Evolutionary conservation across 2,797 vertebrate species (phyloP).

Genomic region (Etheostoma perlongum): DNA sequence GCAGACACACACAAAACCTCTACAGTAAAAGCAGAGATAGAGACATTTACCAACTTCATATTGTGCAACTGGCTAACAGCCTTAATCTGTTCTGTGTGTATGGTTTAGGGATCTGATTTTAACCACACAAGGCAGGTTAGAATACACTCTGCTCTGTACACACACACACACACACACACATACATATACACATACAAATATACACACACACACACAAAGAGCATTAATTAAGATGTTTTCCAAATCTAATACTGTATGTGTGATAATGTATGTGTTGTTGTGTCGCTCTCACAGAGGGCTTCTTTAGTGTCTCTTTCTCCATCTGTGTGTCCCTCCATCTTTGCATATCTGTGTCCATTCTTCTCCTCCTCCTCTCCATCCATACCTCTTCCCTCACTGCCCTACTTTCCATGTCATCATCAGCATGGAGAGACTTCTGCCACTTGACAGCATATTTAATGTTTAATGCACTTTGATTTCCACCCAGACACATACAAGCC

Average conservation of each 20-base stretch:
- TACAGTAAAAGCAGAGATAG: conserved; percentile 17
- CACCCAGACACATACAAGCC: conserved; percentile 76
- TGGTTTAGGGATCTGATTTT: conserved; percentile 42
- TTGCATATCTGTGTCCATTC: conserved; percentile 67
- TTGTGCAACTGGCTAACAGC: conserved; percentile 19
- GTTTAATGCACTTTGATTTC: conserved; percentile 90
- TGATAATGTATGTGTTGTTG: conserved; percentile 36
- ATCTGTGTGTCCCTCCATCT: conserved; percentile 56
- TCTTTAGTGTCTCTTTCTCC: conserved; percentile 22
- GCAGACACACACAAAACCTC: conserved; percentile 16
- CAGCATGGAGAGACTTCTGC: conserved; percentile 78
- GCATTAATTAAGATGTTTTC: conserved; percentile 47
- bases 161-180: conserved; percentile 23
- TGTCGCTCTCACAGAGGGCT: conserved; percentile 28
- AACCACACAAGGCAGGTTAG: conserved; percentile 38
- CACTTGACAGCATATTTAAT: conserved; percentile 85
- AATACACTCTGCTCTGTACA: conserved; percentile 29
- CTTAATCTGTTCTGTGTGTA: conserved; percentile 37
- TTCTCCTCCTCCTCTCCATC: conserved; percentile 68
- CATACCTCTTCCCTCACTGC: conserved; percentile 78
- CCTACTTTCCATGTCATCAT: conserved; percentile 80
- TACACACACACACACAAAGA: conserved; percentile 18
- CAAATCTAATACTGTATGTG: conserved; percentile 10
- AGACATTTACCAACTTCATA: conserved; percentile 48
- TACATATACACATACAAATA: conserved; percentile 15